phyloP scores from a whole-genome alignment of 2,888 invertebrate genomes.

The Mycalesis mineus region DNA sequence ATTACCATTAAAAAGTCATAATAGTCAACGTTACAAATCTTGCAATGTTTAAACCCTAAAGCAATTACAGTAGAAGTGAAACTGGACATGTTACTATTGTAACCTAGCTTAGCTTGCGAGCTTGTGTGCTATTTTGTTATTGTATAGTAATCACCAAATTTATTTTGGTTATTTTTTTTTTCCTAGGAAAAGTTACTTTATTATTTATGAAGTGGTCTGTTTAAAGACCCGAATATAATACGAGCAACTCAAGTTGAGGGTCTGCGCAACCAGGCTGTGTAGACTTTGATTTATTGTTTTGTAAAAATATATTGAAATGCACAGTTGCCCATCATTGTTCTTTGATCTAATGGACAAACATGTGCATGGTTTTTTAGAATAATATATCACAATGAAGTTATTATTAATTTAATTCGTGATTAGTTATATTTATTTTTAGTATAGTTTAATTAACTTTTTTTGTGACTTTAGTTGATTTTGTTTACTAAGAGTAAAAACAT shows the following conservation, averaged over 20 bases:
- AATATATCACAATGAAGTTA: slow-evolving; percentile 8
- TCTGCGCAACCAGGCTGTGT: slow-evolving; percentile 13
- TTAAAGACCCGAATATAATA: slow-evolving; percentile 52
- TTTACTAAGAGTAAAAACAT: not conserved
- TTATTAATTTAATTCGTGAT: slow-evolving; percentile 18
- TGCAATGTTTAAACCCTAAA: too few relatives aligned
- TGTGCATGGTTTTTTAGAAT: slow-evolving; percentile 1
- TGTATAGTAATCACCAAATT: slow-evolving; percentile 52
- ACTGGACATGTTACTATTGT: not conserved
- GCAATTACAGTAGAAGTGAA: not conserved
- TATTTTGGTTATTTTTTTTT: slow-evolving; percentile 54
- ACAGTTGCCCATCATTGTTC: slow-evolving; percentile 12
- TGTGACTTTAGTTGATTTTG: not conserved
- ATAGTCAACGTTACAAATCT: too few relatives aligned
- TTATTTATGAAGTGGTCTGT: slow-evolving; percentile 56
- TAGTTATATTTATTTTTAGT: slow-evolving; percentile 27
- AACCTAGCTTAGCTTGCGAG: slow-evolving; percentile 28
- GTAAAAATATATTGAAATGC: slow-evolving; percentile 13
- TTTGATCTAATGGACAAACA: slow-evolving; percentile 5
- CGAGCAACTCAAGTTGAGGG: slow-evolving; percentile 22
- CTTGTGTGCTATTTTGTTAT: slow-evolving; percentile 27
- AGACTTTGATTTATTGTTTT: slow-evolving; percentile 21
- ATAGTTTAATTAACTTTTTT: slow-evolving; percentile 11
- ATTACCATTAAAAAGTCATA: too few relatives aligned
- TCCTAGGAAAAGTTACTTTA: slow-evolving; percentile 55